Evolutionary conservation across 2,797 vertebrate species (phyloP).

Genomic region (Geotrypetes seraphini): DNA sequence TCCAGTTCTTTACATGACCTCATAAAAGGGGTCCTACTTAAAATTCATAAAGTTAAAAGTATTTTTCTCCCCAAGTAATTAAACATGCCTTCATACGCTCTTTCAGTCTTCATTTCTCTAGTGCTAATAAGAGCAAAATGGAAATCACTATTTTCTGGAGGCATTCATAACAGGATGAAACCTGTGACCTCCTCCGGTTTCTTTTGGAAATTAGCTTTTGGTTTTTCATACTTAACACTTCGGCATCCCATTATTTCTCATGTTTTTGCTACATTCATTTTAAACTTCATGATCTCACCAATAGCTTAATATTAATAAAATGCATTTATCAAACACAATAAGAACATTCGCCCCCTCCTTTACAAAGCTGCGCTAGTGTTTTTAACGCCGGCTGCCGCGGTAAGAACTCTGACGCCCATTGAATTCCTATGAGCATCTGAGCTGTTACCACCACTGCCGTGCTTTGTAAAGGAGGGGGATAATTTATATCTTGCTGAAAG

Average conservation of each 20-base stretch:
- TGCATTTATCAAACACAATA: no score
- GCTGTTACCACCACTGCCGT: no score
- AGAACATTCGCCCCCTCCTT: no score
- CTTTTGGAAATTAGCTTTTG: slow-evolving; percentile 27
- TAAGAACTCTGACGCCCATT: no score
- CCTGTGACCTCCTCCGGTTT: slow-evolving; percentile 12
- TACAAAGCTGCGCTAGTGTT: no score
- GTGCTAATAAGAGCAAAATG: slow-evolving; percentile 20
- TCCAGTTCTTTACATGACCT: background rate
- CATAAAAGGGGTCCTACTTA: background rate
- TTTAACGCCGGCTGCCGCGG: no score
- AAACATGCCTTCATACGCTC: slow-evolving; percentile 23
- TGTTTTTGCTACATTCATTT: slow-evolving; percentile 29
- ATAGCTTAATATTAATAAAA: slow-evolving; percentile 39
- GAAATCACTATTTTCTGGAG: slow-evolving; percentile 28
- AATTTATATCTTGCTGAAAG: no score
- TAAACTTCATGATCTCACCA: slow-evolving; percentile 29
- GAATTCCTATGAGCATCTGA: no score
- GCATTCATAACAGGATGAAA: slow-evolving; percentile 25
- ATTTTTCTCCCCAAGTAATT: slow-evolving; percentile 28
- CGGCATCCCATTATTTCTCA: slow-evolving; percentile 26
- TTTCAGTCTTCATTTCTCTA: slow-evolving; percentile 26
- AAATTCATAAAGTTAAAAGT: slow-evolving; percentile 15
- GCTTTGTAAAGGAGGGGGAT: no score
- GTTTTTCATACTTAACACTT: slow-evolving; percentile 27